Percentiles rank a stretch among this genome's conserved stretches.
Conservation (phyloP, 2,888 invertebrate species). For the Lymantria monacha region DNA sequence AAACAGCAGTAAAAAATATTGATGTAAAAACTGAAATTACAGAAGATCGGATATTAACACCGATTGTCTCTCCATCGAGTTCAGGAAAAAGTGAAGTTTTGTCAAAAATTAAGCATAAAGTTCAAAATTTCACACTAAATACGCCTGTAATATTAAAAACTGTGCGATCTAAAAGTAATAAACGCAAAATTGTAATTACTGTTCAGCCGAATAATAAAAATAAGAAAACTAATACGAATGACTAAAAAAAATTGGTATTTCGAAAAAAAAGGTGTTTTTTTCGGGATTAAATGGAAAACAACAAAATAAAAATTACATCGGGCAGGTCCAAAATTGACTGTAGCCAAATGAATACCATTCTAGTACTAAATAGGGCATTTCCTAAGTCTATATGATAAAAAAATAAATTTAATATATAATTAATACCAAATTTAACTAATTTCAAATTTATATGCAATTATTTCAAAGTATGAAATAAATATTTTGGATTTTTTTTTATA, state of each 20-base stretch:
- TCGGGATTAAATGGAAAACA: background rate
- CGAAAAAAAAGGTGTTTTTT: background rate
- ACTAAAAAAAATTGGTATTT: slow-evolving; percentile 2
- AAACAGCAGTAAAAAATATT: background rate
- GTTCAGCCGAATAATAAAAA: background rate
- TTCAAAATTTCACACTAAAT: slow-evolving; percentile 18
- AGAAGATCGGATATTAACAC: background rate
- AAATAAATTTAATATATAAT: too few relatives aligned
- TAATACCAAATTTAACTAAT: too few relatives aligned
- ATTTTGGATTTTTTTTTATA: too few relatives aligned
- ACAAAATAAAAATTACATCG: background rate
- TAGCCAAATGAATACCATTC: too few relatives aligned
- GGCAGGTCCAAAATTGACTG: background rate
- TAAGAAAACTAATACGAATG: slow-evolving; percentile 7
- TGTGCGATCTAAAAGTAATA: slow-evolving; percentile 12
- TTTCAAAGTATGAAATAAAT: too few relatives aligned
- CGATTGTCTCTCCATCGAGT: background rate
- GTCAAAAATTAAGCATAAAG: background rate
- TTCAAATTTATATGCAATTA: too few relatives aligned
- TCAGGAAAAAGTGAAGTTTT: background rate
- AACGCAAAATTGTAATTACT: slow-evolving; percentile 13
- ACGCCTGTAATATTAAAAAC: slow-evolving; percentile 19
- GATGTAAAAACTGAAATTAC: slow-evolving; percentile 3
- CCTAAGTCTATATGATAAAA: too few relatives aligned
- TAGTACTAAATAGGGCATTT: too few relatives aligned